A percentile compares a stretch with the other conserved stretches of the same genome.
Evolutionary conservation across 53 echinoderm and acorn worm genomes (phyloP).

Genomic region (Echinometra lucunter): DNA sequence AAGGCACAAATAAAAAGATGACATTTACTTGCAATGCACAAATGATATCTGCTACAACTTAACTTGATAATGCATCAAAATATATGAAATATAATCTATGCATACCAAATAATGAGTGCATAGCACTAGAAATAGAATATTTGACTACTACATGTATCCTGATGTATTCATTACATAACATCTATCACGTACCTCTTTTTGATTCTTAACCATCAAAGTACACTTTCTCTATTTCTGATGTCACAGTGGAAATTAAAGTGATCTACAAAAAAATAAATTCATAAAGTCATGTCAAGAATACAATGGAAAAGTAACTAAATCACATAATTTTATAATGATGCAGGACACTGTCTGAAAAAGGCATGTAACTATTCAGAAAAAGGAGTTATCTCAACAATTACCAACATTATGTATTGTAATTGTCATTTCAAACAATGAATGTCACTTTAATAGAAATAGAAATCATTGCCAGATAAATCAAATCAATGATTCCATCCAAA

Average conservation of each 20-base stretch:
- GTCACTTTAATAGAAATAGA: background rate
- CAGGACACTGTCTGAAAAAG: background rate
- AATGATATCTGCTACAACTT: background rate
- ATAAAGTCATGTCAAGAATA: too few species aligned
- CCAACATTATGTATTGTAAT: too few species aligned
- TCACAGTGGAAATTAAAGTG: background rate
- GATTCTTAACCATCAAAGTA: background rate
- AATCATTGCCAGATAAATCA: background rate
- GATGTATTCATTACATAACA: background rate
- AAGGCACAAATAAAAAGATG: slow-evolving; percentile 50
- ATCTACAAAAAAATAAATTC: too few species aligned
- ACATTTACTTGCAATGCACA: background rate
- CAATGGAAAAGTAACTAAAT: background rate
- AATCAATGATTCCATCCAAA: background rate
- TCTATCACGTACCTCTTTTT: background rate
- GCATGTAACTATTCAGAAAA: background rate
- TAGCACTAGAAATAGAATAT: background rate
- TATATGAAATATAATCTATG: background rate
- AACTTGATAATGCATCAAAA: background rate
- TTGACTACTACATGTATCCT: background rate
- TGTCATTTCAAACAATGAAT: background rate
- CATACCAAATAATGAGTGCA: background rate
- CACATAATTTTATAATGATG: background rate
- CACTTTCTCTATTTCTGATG: background rate
- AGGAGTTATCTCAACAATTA: too few species aligned